Evolutionary conservation across 2,113 vertebrate genomes (phyloP).

Genomic region (Nesogale talazaci): DNA sequence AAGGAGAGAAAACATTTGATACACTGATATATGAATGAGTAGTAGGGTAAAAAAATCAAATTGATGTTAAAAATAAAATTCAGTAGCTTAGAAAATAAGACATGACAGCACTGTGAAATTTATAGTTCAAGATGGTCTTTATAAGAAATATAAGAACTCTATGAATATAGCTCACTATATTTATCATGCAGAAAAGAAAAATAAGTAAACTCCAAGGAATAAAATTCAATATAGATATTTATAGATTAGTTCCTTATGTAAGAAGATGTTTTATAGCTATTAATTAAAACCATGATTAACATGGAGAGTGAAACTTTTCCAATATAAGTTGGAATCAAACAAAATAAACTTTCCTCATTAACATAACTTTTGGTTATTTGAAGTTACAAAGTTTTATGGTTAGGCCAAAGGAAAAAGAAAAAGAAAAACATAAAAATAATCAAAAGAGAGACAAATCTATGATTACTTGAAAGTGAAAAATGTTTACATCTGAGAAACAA

Average conservation of each 20-base stretch:
- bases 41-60: background rate
- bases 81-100: background rate
- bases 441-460: background rate
- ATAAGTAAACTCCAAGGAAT: background rate
- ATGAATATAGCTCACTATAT: background rate
- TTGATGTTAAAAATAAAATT: background rate
- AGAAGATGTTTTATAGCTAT: background rate
- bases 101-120: background rate
- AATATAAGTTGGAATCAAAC: background rate
- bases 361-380: background rate
- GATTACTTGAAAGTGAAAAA: background rate
- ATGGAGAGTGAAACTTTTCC: background rate
- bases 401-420: background rate
- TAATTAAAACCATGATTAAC: background rate
- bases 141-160: background rate
- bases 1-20: background rate
- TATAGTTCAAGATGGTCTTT: background rate
- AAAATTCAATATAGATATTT: constrained; percentile 10
- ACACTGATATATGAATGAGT: background rate
- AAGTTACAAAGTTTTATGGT: background rate
- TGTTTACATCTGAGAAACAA: background rate
- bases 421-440: background rate
- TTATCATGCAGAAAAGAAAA: background rate
- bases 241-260: background rate
- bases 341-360: background rate